These are phyloP conservation scores for Trichechus manatus DNA, from an alignment of 2,113 vertebrate species.

Conservation along the genomic window DNA sequence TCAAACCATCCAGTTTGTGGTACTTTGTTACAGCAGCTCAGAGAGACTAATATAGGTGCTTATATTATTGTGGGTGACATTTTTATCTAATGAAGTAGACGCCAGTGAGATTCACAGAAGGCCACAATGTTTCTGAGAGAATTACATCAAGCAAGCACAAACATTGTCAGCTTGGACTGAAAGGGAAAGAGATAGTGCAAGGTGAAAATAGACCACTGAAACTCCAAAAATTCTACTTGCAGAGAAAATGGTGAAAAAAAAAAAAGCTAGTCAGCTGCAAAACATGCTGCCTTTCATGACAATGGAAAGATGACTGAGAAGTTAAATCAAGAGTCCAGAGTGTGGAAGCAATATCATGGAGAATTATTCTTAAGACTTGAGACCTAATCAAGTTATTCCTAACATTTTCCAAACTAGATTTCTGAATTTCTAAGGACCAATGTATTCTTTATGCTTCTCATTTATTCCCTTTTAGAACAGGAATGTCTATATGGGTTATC, in stretches of 20 bases:
- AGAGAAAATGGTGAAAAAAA: neutral
- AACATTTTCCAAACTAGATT: neutral
- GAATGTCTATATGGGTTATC: neutral
- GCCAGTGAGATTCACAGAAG: neutral
- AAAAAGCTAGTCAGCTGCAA: neutral
- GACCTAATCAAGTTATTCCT: neutral
- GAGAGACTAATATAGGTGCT: neutral
- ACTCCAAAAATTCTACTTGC: neutral
- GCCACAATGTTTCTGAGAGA: neutral
- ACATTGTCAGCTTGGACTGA: neutral
- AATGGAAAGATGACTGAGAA: neutral
- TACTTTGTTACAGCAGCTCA: neutral
- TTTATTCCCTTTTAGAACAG: neutral
- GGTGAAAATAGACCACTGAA: neutral
- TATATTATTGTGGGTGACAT: neutral
- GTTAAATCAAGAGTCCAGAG: neutral
- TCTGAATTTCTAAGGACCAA: neutral
- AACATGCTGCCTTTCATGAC: neutral
- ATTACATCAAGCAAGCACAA: neutral
- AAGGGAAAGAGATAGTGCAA: neutral
- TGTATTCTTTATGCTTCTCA: neutral
- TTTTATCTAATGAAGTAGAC: neutral
- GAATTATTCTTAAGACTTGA: neutral
- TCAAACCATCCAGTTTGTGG: neutral
- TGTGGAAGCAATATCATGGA: neutral